Percentiles rank a stretch among this genome's conserved stretches.
Conservation (phyloP, 2,888 invertebrate genomes). For the Apodemia mormo region DNA sequence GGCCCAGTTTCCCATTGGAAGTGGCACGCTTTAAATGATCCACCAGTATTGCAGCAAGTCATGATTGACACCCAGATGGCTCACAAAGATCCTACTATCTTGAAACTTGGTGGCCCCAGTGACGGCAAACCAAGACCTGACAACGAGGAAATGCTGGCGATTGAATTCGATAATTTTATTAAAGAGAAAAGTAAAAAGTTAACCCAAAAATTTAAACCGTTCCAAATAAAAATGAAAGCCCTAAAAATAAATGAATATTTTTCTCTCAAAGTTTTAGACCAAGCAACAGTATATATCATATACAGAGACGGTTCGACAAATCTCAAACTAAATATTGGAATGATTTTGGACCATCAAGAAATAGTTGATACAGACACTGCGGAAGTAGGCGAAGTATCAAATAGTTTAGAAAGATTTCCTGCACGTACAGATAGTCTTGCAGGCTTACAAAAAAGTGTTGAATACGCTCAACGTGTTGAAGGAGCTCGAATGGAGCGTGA, state of each 20-base stretch:
- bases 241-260: conserved; percentile 73
- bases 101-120: conserved; percentile 49
- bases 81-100: conserved; percentile 63
- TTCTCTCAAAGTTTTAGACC: conserved; percentile 66
- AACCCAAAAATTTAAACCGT: conserved; percentile 65
- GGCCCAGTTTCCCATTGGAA: conserved; percentile 73
- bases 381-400: conserved; percentile 48
- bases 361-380: conserved; percentile 64
- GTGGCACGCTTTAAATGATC: conserved; percentile 74
- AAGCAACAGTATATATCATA: conserved; percentile 58
- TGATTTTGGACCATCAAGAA: conserved; percentile 76
- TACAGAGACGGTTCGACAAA: conserved; percentile 66
- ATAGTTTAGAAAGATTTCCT: conserved; percentile 43
- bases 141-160: conserved; percentile 70
- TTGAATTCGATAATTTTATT: conserved; percentile 70
- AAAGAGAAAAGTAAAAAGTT: conserved; percentile 70
- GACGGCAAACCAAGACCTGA: conserved; percentile 48
- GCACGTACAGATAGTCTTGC: conserved; percentile 63
- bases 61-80: conserved; percentile 71
- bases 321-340: conserved; percentile 70
- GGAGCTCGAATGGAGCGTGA: conserved; percentile 52
- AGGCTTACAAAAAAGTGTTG: conserved; percentile 57
- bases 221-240: conserved; percentile 74
- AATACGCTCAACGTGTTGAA: conserved; percentile 56
- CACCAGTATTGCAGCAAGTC: conserved; percentile 70